Conservation (phyloP, 2,113 vertebrate genomes). For the Calyptomena viridis region DNA sequence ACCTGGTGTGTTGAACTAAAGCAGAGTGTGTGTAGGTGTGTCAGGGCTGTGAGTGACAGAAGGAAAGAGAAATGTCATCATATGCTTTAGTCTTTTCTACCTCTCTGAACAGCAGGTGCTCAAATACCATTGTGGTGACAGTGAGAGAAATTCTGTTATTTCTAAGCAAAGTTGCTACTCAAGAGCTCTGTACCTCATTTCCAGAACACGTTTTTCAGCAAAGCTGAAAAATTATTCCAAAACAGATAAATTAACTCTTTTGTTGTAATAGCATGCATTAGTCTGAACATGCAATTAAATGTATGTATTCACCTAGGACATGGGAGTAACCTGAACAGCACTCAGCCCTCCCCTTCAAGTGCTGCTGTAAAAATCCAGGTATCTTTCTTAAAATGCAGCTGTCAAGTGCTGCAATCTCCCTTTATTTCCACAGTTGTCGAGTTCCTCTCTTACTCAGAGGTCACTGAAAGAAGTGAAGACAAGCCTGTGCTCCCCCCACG, state of each 20-base stretch:
- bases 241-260: neutral
- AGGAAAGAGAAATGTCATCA: conserved; percentile 4
- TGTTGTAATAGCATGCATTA: neutral
- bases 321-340: fast-evolving
- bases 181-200: neutral
- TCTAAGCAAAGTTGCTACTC: neutral
- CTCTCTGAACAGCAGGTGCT: conserved; percentile 1
- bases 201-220: neutral
- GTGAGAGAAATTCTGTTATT: neutral
- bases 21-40: neutral
- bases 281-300: neutral
- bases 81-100: neutral
- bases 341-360: neutral
- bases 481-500: neutral
- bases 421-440: neutral
- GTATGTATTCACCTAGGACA: neutral
- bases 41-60: neutral
- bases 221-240: neutral
- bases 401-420: neutral
- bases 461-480: neutral
- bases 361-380: neutral
- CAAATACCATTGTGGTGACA: neutral
- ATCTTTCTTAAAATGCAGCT: neutral
- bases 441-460: neutral
- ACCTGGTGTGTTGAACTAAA: neutral